Conservation (phyloP, 2,888 invertebrate species). For the Agapostemon virescens region DNA sequence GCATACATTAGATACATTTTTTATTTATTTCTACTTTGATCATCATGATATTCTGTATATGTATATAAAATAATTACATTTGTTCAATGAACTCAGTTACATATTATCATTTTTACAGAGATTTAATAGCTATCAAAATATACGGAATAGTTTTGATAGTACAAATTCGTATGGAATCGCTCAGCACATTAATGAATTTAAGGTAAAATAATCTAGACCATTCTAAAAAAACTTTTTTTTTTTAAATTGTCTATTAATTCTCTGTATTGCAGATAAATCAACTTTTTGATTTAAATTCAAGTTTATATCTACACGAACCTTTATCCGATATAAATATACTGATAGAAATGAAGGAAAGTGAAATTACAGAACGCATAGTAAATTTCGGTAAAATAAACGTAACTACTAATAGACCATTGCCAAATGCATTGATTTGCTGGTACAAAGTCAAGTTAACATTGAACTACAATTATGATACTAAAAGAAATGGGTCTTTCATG, state of each 20-base stretch:
- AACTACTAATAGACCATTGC: conserved; percentile 50
- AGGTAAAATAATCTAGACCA: conserved; percentile 78
- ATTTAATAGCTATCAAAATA: conserved; percentile 27
- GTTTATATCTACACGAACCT: conserved; percentile 64
- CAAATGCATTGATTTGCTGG: conserved; percentile 72
- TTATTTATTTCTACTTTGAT: neutral
- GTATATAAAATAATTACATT: neutral
- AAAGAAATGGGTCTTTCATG: conserved; percentile 70
- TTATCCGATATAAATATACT: conserved; percentile 63
- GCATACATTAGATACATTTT: neutral
- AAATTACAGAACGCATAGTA: conserved; percentile 61
- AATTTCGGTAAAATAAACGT: conserved; percentile 66
- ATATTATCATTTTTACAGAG: conserved; percentile 32
- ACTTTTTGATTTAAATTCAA: conserved; percentile 72
- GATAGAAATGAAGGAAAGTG: conserved; percentile 66
- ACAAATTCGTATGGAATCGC: conserved; percentile 81
- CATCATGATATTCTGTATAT: neutral
- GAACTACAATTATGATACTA: conserved; percentile 63
- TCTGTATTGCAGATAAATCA: conserved; percentile 68
- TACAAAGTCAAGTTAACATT: conserved; percentile 65
- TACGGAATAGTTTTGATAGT: conserved; percentile 37
- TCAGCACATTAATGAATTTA: conserved; percentile 83
- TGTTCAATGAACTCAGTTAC: neutral
- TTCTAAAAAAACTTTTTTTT: neutral
- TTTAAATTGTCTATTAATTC: conserved; percentile 9